Base-by-base conservation (phyloP, 2,888 invertebrate genomes). In the Nomada ferruginata region DNA sequence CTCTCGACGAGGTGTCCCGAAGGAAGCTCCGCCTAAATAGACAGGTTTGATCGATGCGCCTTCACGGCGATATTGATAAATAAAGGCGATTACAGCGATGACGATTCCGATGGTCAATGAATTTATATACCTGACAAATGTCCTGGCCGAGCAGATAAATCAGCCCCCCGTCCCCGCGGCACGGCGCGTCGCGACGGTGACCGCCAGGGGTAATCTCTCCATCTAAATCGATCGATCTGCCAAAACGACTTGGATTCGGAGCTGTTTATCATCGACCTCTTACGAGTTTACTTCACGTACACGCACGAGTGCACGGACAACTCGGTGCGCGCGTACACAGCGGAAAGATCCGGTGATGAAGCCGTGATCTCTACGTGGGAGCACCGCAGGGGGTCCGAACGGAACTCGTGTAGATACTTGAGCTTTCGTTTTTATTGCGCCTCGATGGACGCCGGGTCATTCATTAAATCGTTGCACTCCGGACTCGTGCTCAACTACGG, bases 141-240 rank as follows among this genome's bases (percentile, higher is more conserved):
- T 68, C 68, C 75, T 69, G 87, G 81, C 50, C 71, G 70, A 57
- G 83, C 79, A 75, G 83, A 88, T 88, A 89, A 85, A 87, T 88
- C 88, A 87, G 81, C n/a, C 50, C 59, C 53, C 57, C 66, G 50
- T 20, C 64, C 68, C 60, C 68, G 13, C 50, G 66, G 42, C 63
- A 76, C 77, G 66, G 73, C n/a, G 63, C 50, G 66, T 42, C 63
- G 74, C 77, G 66, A 76, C n/a, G 63, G 65, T 64, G 77, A 79
- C 83, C 85, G 80, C 57, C 47, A 76, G 84, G 87, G 82, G 79
- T 90, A 91, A 92, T 93, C 92, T 91, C 90, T 88, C 89, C 89
- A 93, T 93, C 93, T 93, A 92, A 93, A 93, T 93, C 92, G 92
- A 90, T 91, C 88, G 89, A 91, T 91, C 89, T 86, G 88, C 87